phyloP scores from a whole-genome alignment of 2,797 vertebrate genomes.

The Diceros bicornis region DNA sequence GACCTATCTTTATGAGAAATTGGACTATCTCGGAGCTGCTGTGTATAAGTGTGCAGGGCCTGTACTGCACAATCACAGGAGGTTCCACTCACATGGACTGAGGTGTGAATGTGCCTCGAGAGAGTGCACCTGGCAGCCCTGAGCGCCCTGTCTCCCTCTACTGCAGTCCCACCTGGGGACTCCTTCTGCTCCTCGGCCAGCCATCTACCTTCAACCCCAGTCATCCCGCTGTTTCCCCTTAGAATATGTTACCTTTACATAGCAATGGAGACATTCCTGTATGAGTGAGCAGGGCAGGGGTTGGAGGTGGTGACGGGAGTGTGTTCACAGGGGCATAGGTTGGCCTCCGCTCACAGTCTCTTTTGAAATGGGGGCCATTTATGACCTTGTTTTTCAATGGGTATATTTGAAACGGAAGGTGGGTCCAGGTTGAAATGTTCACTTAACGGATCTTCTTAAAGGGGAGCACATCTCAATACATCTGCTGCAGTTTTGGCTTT shows the following conservation, averaged over 20 bases:
- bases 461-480: background rate
- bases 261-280: background rate
- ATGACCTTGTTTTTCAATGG: background rate
- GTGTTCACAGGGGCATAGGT: background rate
- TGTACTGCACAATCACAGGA: background rate
- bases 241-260: background rate
- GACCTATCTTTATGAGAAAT: background rate
- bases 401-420: background rate
- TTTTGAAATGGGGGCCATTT: background rate
- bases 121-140: background rate
- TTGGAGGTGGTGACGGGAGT: background rate
- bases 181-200: background rate
- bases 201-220: background rate
- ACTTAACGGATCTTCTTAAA: background rate
- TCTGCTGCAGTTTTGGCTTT: background rate
- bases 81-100: background rate
- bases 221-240: background rate
- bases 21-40: background rate
- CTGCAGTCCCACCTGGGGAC: background rate
- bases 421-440: background rate
- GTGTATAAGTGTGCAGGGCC: fast-evolving
- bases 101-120: background rate
- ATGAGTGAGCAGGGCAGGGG: background rate
- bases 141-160: background rate
- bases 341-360: background rate